Evolutionary conservation across 2,797 vertebrate species (phyloP).

Genomic region (Simalia tracyae): DNA sequence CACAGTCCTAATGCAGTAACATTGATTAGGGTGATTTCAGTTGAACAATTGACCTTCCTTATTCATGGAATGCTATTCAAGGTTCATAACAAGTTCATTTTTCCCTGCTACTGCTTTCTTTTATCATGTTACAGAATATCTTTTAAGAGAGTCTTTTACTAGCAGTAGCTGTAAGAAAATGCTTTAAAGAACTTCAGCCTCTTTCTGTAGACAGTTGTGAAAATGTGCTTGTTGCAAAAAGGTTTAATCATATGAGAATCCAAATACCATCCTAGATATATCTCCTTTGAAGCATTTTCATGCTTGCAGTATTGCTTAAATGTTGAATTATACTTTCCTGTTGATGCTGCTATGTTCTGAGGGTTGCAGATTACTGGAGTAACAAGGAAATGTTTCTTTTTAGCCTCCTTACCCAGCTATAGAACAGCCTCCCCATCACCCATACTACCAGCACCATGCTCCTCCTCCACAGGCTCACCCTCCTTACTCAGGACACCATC

Average conservation of each 20-base stretch:
- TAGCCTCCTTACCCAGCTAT: constrained; percentile 91
- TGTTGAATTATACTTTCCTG: not conserved
- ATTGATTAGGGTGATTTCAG: not conserved
- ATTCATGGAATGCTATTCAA: not conserved
- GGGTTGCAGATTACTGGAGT: not conserved
- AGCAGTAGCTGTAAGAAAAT: not conserved
- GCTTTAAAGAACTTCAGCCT: not conserved
- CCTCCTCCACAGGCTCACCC: constrained; percentile 91
- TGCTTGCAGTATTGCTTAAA: not conserved
- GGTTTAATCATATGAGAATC: not conserved
- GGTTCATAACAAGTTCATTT: not conserved
- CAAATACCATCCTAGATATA: not conserved
- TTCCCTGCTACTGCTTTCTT: not conserved
- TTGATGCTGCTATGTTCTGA: not conserved
- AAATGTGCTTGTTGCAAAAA: not conserved
- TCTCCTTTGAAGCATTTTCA: not conserved
- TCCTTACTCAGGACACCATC: constrained; percentile 89
- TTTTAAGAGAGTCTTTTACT: not conserved
- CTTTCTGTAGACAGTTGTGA: not conserved
- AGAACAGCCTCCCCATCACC: constrained; percentile 87
- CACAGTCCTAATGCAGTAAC: not conserved
- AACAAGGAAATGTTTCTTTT: constrained; percentile 48
- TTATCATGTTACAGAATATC: not conserved
- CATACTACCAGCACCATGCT: constrained; percentile 93
- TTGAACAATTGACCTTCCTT: not conserved